A percentile compares a stretch with the other conserved stretches of the same genome.
Evolutionary conservation across 2,888 invertebrate species (phyloP).

Genomic region (Drosophila leonis): DNA sequence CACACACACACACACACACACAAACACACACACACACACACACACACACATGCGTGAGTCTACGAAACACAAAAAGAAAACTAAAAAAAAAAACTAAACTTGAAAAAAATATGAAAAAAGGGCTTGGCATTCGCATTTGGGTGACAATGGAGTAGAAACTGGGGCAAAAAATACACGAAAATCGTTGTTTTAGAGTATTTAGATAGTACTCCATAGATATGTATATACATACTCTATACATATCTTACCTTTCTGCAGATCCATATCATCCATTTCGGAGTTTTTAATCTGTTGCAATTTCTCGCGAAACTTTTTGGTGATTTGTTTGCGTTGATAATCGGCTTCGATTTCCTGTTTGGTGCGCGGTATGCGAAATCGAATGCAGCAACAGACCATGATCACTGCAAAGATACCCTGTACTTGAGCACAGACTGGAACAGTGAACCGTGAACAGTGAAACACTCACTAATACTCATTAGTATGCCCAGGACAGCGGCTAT

Average conservation of each 20-base stretch:
- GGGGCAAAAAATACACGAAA: constrained; percentile 49
- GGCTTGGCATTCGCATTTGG: constrained; percentile 67
- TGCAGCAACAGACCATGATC: constrained; percentile 94
- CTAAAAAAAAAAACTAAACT: constrained; percentile 27
- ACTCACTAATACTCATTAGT: constrained; percentile 87
- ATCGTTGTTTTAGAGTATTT: background rate
- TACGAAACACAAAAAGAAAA: constrained; percentile 14
- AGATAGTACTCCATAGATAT: background rate
- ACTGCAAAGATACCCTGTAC: constrained; percentile 86
- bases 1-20: constrained; percentile 21
- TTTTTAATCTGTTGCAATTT: constrained; percentile 93
- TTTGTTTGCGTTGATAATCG: constrained; percentile 93
- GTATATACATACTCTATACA: background rate
- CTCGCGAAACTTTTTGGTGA: constrained; percentile 93
- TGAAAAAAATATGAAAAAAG: constrained; percentile 50
- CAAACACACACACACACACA: background rate
- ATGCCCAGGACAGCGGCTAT: constrained; percentile 90
- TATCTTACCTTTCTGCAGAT: constrained; percentile 84
- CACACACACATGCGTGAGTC: constrained; percentile 55
- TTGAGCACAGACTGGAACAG: background rate
- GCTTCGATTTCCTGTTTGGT: constrained; percentile 98
- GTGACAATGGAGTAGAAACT: constrained; percentile 59
- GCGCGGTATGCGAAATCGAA: constrained; percentile 95
- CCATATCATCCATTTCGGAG: constrained; percentile 91
- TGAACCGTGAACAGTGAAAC: no score